Base-by-base conservation (phyloP, 2,888 invertebrate species). In the Brenthis ino region DNA sequence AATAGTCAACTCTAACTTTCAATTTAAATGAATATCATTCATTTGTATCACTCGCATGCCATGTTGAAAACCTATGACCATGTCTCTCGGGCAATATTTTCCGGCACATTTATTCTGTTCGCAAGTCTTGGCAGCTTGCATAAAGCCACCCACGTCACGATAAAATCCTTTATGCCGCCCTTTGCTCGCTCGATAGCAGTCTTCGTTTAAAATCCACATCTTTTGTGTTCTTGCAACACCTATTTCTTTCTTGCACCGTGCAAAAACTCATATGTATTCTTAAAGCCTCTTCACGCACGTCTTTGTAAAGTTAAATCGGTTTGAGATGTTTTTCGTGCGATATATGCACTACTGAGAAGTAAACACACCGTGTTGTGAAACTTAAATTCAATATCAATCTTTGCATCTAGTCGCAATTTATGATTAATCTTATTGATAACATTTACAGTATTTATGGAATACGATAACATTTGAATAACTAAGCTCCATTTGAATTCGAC, bases 61-160 rank as follows among this genome's bases (percentile, higher is more conserved):
- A 14, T 20, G 51, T 55, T 61, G 56, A 37, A 53, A 53, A 14
- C 24, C 48, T 8, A 37, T 56, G 61, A 57, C 50, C 20, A 50
- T 37, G 64, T 69, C 72, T 64, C 67, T 65, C 58, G 67, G 68
- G 67, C 69, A 68, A 74, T 74, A 76, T 77, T 77, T 78, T 76
- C 72, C 76, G 55, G 72, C 55, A 63, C 75, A 73, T 77, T 77
- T 75, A 75, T 75, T 71, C 71, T 67, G 67, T 67, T 54, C 61
- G 65, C 69, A 60, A 69, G 68, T 48, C 64, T 61, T 57, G 71
- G 63, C 67, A 68, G 71, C 74, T 74, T 72, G 70, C 72, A 74
- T 73, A 67, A 69, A 71, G 50, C 67, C 67, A 57, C 63, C 69
- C 67, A 69, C 63, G 64, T 68, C 57, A 51, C 64, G 72, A 69